Evolutionary conservation across 2,797 vertebrate genomes (phyloP).

Genomic region (Caiman crocodilus): DNA sequence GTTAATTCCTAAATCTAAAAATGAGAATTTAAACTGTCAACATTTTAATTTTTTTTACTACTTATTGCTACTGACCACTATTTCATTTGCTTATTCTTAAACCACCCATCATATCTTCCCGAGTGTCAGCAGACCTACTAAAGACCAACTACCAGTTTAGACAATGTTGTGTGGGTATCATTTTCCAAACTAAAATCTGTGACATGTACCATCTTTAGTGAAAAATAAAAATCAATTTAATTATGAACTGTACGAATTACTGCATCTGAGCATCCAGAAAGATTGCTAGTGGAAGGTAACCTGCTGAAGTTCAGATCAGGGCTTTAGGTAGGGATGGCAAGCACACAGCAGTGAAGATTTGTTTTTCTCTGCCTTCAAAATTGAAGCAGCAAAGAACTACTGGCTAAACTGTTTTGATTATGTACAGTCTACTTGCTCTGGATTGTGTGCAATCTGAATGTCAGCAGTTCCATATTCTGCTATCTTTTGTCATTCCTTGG

Average conservation of each 20-base stretch:
- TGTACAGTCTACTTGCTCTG: neutral
- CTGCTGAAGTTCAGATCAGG: neutral
- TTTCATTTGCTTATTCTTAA: neutral
- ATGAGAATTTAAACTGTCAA: neutral
- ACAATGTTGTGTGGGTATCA: neutral
- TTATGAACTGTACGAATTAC: neutral
- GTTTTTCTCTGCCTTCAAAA: neutral
- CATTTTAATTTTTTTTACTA: neutral
- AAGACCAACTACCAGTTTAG: neutral
- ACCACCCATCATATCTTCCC: neutral
- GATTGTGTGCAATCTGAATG: neutral
- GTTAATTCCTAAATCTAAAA: neutral
- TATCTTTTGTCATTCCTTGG: neutral
- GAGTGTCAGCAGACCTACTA: neutral
- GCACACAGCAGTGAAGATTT: neutral
- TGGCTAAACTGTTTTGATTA: neutral
- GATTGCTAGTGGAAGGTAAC: neutral
- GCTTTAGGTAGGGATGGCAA: neutral
- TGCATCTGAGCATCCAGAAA: neutral
- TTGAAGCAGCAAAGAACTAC: neutral
- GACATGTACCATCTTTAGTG: fast-evolving
- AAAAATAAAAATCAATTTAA: neutral
- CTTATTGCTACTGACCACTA: neutral
- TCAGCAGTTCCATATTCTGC: neutral
- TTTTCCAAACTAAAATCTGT: neutral